Base-by-base conservation (phyloP, 2,113 vertebrate species). In the Gracilinanus agilis region DNA sequence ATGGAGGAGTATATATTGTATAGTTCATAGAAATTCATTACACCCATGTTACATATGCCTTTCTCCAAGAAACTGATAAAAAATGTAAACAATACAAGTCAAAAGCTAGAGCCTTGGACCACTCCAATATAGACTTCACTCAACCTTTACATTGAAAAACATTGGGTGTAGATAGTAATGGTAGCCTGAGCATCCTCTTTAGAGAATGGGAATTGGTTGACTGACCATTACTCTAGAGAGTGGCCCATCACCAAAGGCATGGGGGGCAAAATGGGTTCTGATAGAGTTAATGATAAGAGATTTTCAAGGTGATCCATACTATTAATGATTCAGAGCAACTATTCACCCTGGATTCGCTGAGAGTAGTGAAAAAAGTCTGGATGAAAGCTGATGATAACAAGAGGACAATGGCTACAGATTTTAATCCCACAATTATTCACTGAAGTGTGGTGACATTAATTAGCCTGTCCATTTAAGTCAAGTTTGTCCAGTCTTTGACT, bases 401-500 rank as follows among this genome's bases (percentile, higher is more conserved):
- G 55, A 99, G 98, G 97, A 98, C 98, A 0, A 99, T 99, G 90
- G 98, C 97, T 0, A 98, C 99, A 53, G 99, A 99, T 97, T 99
- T 99, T 98, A 99, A 99, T 0, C 99, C 99, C 97, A 99, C 99
- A 44, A 99, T 99, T 93, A 99, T 99, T 0, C 99, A 99, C 98
- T 99, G 99, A 98, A 99, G 99, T 98, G 99, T 99, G 99, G 99
- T 99, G 2, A 99, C 99, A 0, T 98, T 99, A 54, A 99, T 99
- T 2, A 99, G 99, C 16, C 98, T 99, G 92, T 99, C 99, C n/a
- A 99, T 99, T 97, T 99, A 99, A 98, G 99, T 99, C n/a, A 99
- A 99, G 96, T 97, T 99, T 88, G 98, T 99, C 12, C 98, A 99
- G n/a, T 99, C 99, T 0, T 98, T 99, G 94, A 99, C 99, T 0